These are phyloP conservation scores for Heliornis fulica DNA, from an alignment of 2,113 vertebrate genomes.

Conservation along the genomic window DNA sequence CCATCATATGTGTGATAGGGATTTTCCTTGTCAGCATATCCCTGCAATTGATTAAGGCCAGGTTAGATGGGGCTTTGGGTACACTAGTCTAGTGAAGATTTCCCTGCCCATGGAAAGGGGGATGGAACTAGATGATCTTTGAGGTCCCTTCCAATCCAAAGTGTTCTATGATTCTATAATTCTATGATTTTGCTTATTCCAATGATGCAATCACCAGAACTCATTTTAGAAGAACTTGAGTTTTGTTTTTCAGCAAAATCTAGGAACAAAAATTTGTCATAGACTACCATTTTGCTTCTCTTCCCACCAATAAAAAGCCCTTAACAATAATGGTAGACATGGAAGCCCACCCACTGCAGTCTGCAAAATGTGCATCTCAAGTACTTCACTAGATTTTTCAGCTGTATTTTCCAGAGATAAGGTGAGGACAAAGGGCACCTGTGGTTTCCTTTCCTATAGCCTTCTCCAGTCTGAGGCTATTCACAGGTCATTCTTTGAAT, in stretches of 20 bases:
- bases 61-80: too few species aligned
- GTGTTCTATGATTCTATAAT: too few species aligned
- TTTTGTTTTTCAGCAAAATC: background rate
- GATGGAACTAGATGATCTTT: too few species aligned
- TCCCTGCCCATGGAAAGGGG: too few species aligned
- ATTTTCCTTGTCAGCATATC: background rate
- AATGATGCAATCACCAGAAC: background rate
- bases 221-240: background rate
- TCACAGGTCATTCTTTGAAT: constrained; percentile 8
- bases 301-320: background rate
- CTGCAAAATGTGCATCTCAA: background rate
- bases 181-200: background rate
- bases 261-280: background rate
- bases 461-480: background rate
- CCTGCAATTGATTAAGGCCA: too few species aligned
- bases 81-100: too few species aligned
- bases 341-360: background rate
- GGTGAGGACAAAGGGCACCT: background rate
- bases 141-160: too few species aligned
- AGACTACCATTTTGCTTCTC: background rate
- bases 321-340: background rate
- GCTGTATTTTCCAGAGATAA: background rate
- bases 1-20: background rate
- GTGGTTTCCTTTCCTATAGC: background rate
- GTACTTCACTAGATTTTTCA: background rate